Base-by-base conservation (phyloP, 2,888 invertebrate species). In the Temnothorax rugatulus region DNA sequence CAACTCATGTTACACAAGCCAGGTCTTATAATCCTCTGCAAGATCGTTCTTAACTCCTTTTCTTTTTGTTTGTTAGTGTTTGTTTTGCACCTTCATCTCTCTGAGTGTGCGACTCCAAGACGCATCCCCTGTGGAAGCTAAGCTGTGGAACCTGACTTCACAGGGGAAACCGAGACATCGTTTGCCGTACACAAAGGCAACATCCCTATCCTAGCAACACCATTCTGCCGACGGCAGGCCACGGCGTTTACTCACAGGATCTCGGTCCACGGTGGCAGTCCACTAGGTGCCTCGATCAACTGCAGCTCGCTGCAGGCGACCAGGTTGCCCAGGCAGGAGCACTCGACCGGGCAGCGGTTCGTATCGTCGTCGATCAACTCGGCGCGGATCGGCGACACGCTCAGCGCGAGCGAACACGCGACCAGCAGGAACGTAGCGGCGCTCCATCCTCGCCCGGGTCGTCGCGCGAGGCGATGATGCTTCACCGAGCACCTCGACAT, bases 211-310 rank as follows among this genome's bases (percentile, higher is more conserved):
- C 13, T 44, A 44, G 13, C 15, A 11, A 15, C 47, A 47, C 15
- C 15, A 3, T 15, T 4, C 44, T 13, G 34, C 34, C 79, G 5
- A 9, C 18, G n/a, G 9, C 25, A 21, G 34, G 34, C 34, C 34
- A 44, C 15, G 13, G 18, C 21, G 85, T 89, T 69, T 88, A 93
- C 95, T 94, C 86, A 95, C 94, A 95, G 88, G 47, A 85, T 90
- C 85, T 93, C 93, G 38, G 94, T 94, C 95, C 95, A 95, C 44
- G 93, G 93, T 85, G 95, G 95, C 82, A 95, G 83, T 18, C 93
- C 93, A 77, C 92, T 94, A 50, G 95, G 95, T 85, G 94, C 92
- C 69, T 90, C 92, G 79, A 93, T 91, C 71, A 95, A 90, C 84
- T 92, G 92, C 69, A 92, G 85, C 38, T 91, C 91, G 83, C 92